Base-by-base conservation (phyloP, 2,888 invertebrate species). In the Brassicogethes aeneus region DNA sequence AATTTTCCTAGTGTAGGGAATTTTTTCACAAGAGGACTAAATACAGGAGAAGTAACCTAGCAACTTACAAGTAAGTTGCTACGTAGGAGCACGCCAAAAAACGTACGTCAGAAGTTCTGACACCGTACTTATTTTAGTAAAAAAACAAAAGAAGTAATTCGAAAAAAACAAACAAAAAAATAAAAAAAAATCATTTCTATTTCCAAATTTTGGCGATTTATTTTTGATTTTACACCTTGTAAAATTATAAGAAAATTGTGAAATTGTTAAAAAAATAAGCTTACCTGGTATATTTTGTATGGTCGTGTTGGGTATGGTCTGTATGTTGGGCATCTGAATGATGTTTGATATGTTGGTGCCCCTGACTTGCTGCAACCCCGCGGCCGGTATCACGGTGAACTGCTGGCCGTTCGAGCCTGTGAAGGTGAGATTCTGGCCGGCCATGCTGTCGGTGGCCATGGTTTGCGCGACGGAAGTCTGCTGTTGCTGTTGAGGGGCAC, bases 321-420 rank as follows among this genome's bases (percentile, higher is more conserved):
- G 80, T 3, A 80, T 61, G 46, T 77, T 75, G 37, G 77, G 77
- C 53, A 77, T 61, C 73, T 79, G 65, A 38, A 67, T 68, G 17
- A 69, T 62, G 50, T 67, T 68, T 15, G 57, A 57, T 5, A 32
- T 5, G 41, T 56, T 57, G 15, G 63, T 57, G 31, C 62, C 59
- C 29, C 67, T 53, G 8, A 68, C 57, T 52, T 67, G 65, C 47
- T 67, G 67, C 39, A 68, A 42, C 51, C 64, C 74, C 12, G 79
- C 74, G 1, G 83, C 78, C 7, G 89, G 88, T 60, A 91, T 89
- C 39, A 91, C 82, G 3, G 89, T 89, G 51, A 89, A 76, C 60
- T 89, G 89, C 60, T 88, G 88, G 0, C 83, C 86, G 56, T 78
- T 78, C 2, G 83, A 80, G 44, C 82, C 79, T 48, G 79, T 82